phyloP scores from a whole-genome alignment of 2,888 invertebrate genomes.

The Ceratothoa steindachneri region DNA sequence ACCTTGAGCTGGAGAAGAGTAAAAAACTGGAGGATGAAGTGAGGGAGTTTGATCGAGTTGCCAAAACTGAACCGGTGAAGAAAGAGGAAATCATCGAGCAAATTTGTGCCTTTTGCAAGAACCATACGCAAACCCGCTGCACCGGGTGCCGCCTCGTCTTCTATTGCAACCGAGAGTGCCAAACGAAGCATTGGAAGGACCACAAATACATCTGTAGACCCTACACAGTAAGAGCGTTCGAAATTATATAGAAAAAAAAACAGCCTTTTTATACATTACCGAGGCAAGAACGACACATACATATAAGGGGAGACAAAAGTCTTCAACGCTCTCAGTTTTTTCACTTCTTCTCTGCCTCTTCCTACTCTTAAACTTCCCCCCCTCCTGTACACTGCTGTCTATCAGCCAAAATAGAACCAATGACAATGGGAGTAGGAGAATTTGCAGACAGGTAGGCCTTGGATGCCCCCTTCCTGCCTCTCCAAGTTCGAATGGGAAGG shows the following conservation, averaged over 20 bases:
- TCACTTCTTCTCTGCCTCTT: too few relatives aligned
- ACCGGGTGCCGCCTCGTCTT: slow-evolving; percentile 75
- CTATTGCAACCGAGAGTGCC: slow-evolving; percentile 77
- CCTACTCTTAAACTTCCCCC: too few relatives aligned
- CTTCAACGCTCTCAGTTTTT: too few relatives aligned
- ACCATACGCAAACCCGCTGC: slow-evolving; percentile 59
- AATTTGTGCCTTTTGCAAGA: slow-evolving; percentile 26
- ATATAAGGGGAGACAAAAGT: too few relatives aligned
- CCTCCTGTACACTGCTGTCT: too few relatives aligned
- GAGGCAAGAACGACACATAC: too few relatives aligned
- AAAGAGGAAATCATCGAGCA: not conserved
- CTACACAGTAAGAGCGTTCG: slow-evolving; percentile 25
- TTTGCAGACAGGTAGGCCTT: too few relatives aligned
- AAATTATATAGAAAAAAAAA: not conserved
- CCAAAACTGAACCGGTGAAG: not conserved
- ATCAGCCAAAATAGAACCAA: too few relatives aligned
- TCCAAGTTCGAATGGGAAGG: too few relatives aligned
- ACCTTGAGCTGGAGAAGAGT: not conserved
- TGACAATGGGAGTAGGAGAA: too few relatives aligned
- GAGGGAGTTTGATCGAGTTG: not conserved
- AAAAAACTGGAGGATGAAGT: not conserved
- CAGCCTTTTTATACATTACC: too few relatives aligned
- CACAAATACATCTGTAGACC: slow-evolving; percentile 61
- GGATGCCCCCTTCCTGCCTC: too few relatives aligned
- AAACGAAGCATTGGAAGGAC: slow-evolving; percentile 72